These are phyloP conservation scores for Lytechinus variegatus DNA, from an alignment of 35 echinoderm and acorn worm genomes.

Conservation along the genomic window DNA sequence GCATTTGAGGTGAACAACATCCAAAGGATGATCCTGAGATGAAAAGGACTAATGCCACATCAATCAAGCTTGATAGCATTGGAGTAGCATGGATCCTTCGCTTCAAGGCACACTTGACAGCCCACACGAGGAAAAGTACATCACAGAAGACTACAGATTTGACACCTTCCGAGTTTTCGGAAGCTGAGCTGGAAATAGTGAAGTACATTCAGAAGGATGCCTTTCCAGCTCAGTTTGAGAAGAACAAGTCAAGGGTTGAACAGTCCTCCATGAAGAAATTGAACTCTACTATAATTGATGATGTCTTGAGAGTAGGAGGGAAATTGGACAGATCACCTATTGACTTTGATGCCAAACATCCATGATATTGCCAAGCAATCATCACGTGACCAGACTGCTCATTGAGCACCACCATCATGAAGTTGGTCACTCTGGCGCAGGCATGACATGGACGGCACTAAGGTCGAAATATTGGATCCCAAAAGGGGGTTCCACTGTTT, in stretches of 20 bases:
- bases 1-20: too few species aligned
- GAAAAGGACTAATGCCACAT: background rate
- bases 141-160: background rate
- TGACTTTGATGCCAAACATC: conserved; percentile 42
- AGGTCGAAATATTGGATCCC: conserved; percentile 62
- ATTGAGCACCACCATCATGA: conserved; percentile 52
- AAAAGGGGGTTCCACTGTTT: conserved; percentile 58
- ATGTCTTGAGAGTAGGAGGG: conserved; percentile 36
- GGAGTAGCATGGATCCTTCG: conserved; percentile 47
- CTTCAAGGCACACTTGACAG: background rate
- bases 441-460: conserved; percentile 51
- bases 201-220: conserved; percentile 41
- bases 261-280: conserved; percentile 9
- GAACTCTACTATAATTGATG: conserved; percentile 7
- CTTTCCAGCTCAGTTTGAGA: background rate
- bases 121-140: background rate
- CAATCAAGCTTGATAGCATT: background rate
- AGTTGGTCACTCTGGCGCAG: conserved; percentile 71
- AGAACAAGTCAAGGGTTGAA: background rate
- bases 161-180: conserved; percentile 42
- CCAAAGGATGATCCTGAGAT: conserved; percentile 36
- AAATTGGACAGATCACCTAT: background rate
- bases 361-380: conserved; percentile 56
- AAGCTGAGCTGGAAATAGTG: conserved; percentile 46
- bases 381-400: conserved; percentile 56